Base-by-base conservation (phyloP, 2,888 invertebrate species). In the Morpho achilles region DNA sequence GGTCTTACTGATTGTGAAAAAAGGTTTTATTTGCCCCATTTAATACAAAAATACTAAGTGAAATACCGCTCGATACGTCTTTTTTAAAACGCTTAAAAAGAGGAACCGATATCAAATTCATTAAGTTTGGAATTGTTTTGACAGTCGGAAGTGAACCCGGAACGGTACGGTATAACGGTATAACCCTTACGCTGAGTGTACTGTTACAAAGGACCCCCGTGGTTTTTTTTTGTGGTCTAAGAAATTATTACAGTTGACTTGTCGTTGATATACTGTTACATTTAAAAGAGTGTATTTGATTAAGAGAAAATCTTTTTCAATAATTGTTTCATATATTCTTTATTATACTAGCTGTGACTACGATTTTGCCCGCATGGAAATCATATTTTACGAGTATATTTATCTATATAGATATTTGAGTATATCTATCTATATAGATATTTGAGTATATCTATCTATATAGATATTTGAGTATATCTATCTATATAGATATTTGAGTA, bases 111-210 rank as follows among this genome's bases (percentile, higher is more conserved):
- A 48, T 59, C 49, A 62, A 51, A 56, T 22, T 32, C n/a, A 50
- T 52, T 50, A 46, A 53, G 10, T 45, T 51, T 55, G 65, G 64
- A 64, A 52, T 58, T 48, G 58, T 50, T 54, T 52, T 60, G 63
- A 60, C 62, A 63, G 62, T 81, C 83, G 83, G 83, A 84, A 82
- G 79, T 82, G 65, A 72, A 68, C 69, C 81, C 82, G 82, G 82
- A 82, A 83, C 77, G 71, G 67, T 69, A 67, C 65, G 65, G 53
- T 48, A 53, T 79, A 82, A 80, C 82, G 80, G 81, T 70, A 68
- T 71, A 79, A 79, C 79, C 81, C 80, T 80, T 77, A 69, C 70
- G 49, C 65, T 62, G 66, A 66, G 72, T 75, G 72, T 83, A 72
- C 71, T 58, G 72, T 81, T 82, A 76, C 80, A 65, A 58, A 58